Evolutionary conservation across 2,888 invertebrate species (phyloP), one percentile per base, ranked within the genome.

Genomic region (Neoitamus cyanurus): DNA sequence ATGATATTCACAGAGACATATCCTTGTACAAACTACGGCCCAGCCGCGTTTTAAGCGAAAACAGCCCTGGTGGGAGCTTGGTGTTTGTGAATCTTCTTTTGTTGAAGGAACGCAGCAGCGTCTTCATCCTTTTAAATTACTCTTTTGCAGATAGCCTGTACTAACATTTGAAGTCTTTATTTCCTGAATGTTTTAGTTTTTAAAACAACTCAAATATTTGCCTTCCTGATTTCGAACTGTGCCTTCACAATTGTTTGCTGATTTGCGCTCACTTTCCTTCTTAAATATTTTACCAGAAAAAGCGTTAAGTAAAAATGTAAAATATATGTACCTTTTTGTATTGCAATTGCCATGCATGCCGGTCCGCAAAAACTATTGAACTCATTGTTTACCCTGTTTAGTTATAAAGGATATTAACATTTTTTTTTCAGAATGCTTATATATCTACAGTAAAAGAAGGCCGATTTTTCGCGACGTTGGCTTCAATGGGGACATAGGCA

Each of bases 171-270:
- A 28, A 77, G 42, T 37, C 77, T 72, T 28, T 72, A 2, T 72
- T 77, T 80, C 68, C 36, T 58, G 68, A 80, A 80, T 80, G n/a
- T 80, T 80, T 48, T 80, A 58, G 36, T 28, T 80, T 15, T 68
- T 68, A 80, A 80, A 80, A 80, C 68, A 80, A 80, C 36, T 31
- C 36, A 80, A 80, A 80, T 80, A 80, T 80, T 80, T 80, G 68
- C 80, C 36, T 31, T 68, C 25, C 34, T 20, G 31, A 80, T 80
- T 80, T 80, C 78, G 46, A 30, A 13, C 42, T 78, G 36, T 28
- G 20, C 80, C 36, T 68, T 11, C n/a, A 68, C 58, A 68, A 68
- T 30, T 80, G 28, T 58, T 68, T 80, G 58, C 42, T 13, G n/a
- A n/a, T 42, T 42, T 42, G n/a, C 42, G n/a, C 42, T n/a, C n/a